A percentile compares a stretch with the other conserved stretches of the same genome.
Conservation (phyloP, 2,888 invertebrate species). For the Drosophila paramelanica region DNA sequence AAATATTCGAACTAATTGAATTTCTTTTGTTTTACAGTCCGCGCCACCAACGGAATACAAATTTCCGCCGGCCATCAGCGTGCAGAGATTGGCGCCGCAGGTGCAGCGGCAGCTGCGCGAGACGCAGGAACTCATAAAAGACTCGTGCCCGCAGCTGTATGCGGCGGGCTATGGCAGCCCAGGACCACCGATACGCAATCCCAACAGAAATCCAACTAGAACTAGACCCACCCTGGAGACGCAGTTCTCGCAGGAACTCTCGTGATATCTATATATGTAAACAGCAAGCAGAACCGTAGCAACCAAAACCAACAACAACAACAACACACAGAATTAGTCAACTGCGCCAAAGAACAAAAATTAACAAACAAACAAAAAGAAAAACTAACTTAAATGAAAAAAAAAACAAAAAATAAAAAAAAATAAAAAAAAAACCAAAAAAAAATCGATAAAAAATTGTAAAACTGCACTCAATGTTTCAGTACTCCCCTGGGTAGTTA, state of each 20-base stretch:
- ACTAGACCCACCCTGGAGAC: constrained; percentile 85
- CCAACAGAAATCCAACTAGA: constrained; percentile 83
- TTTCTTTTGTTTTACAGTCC: constrained; percentile 19
- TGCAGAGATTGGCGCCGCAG: constrained; percentile 85
- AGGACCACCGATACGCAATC: constrained; percentile 85
- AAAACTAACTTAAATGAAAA: constrained; percentile 45
- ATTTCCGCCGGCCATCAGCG: constrained; percentile 85
- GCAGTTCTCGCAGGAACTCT: constrained; percentile 86
- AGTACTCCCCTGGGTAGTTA: constrained; percentile 41
- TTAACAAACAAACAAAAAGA: constrained; percentile 49
- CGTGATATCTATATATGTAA: constrained; percentile 85
- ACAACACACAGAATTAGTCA: constrained; percentile 59
- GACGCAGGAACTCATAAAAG: constrained; percentile 85
- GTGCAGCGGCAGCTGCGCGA: constrained; percentile 85
- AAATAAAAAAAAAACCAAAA: constrained; percentile 22
- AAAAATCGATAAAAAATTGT: constrained; percentile 65
- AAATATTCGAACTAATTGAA: no score
- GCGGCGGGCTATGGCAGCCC: constrained; percentile 85
- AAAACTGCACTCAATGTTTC: constrained; percentile 79
- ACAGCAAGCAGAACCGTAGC: constrained; percentile 76
- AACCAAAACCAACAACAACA: constrained; percentile 43
- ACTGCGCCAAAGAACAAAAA: constrained; percentile 64
- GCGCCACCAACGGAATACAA: constrained; percentile 84
- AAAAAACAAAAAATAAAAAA: constrained; percentile 32
- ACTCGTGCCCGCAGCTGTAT: constrained; percentile 85